Base-by-base conservation (phyloP, 2,888 invertebrate genomes). In the Plutella xylostella region DNA sequence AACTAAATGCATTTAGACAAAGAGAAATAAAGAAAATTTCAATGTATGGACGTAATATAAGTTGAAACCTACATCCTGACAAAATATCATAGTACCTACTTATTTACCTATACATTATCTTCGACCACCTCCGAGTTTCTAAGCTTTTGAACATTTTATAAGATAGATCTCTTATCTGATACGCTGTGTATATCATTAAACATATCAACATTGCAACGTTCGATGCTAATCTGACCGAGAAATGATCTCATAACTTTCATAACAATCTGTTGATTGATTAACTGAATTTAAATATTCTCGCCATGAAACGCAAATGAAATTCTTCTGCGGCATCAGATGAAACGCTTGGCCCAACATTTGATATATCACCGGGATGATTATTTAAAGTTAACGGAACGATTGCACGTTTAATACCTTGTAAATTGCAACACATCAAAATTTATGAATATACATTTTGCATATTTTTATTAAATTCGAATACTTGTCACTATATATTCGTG, bases 211-310 rank as follows among this genome's bases (percentile, higher is more conserved):
- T 28, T 66, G 66, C 66, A 65, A 55, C 60, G 68, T 67, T 80
- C n/a, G 82, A 74, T 72, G 82, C 72, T 78, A 82, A 79, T 72
- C 68, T 65, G 68, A 57, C 62, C 70, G 68, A 78, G 78, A 78
- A 77, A 77, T 76, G 72, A 62, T 67, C 72, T 69, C 58, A 72
- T 74, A 78, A 73, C 77, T 82, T 82, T 82, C 82, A 79, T 79
- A 83, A 82, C 78, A 72, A 82, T 73, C 72, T 62, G 53, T 65
- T 83, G 82, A 83, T 82, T 82, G 80, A 83, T 83, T 79, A 74
- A 68, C 73, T 73, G 72, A 78, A 80, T 80, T 75, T 77, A 66
- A 82, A 82, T 77, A 73, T 72, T 68, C 68, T 70, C 67, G 70
- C 72, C 60, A 72, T 80, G 78, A 78, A 77, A 76, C 68, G 61